Evolutionary conservation across 1,140 invertebrate species (phyloP).

Genomic region (Sinonovacula constricta): DNA sequence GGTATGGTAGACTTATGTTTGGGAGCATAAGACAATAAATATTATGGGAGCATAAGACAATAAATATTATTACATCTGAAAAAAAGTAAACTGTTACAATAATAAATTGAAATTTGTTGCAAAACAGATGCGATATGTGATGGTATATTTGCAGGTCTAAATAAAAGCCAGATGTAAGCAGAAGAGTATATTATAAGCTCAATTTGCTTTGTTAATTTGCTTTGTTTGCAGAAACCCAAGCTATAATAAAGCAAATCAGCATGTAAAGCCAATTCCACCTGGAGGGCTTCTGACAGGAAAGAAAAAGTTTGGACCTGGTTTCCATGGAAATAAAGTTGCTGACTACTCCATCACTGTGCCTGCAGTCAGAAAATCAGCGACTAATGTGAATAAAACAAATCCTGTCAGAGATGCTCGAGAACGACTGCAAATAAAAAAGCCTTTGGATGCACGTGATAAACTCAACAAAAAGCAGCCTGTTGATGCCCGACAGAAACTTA

Average conservation of each 20-base stretch:
- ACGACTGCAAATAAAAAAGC: slow-evolving; percentile 56
- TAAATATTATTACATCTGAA: background rate
- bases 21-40: background rate
- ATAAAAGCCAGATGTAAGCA: background rate
- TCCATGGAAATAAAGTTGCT: slow-evolving; percentile 26
- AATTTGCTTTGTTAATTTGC: background rate
- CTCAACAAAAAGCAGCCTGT: slow-evolving; percentile 82
- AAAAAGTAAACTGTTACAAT: background rate
- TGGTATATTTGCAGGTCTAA: background rate
- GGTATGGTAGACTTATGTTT: too few species aligned
- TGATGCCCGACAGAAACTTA: slow-evolving; percentile 33
- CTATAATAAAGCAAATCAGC: slow-evolving; percentile 8
- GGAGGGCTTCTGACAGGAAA: background rate
- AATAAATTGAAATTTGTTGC: background rate
- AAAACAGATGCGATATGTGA: background rate
- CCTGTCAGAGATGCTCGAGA: slow-evolving; percentile 60
- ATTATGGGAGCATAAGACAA: background rate
- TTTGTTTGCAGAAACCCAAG: slow-evolving; percentile 17
- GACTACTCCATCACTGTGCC: slow-evolving; percentile 47
- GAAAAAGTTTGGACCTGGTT: background rate
- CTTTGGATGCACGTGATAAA: slow-evolving; percentile 84
- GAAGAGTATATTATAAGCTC: background rate
- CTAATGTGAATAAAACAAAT: slow-evolving; percentile 22
- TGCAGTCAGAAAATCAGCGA: slow-evolving; percentile 39
- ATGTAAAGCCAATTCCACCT: background rate